Evolutionary conservation across 2,113 vertebrate genomes (phyloP).

Genomic region (Cyrtonyx montezumae): DNA sequence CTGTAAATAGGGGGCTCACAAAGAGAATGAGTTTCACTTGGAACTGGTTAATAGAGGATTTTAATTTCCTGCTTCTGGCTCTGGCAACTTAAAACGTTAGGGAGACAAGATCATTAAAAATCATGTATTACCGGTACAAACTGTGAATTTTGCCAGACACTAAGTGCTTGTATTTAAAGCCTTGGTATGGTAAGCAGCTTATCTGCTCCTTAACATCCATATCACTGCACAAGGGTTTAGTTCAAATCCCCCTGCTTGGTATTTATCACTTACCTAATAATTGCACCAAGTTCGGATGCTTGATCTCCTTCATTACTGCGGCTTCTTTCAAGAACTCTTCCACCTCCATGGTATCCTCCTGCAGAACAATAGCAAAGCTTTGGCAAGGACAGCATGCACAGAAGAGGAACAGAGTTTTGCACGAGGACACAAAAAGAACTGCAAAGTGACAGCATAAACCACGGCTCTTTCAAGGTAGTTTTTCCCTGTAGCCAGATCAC

Average conservation of each 20-base stretch:
- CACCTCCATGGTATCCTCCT: conserved; percentile 99
- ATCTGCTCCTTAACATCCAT: conserved; percentile 40
- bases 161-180: conserved; percentile 31
- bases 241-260: conserved; percentile 20
- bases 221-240: conserved; percentile 16
- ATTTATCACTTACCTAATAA: conserved; percentile 86
- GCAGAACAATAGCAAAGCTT: conserved; percentile 12
- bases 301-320: conserved; percentile 98
- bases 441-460: background rate
- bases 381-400: background rate
- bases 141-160: conserved; percentile 42
- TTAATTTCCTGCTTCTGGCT: conserved; percentile 40
- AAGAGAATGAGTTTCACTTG: background rate
- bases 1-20: background rate
- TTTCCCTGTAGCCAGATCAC: background rate
- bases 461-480: background rate
- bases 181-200: conserved; percentile 26
- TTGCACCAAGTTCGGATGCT: conserved; percentile 97
- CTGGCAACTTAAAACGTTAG: conserved; percentile 31
- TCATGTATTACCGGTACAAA: conserved; percentile 27
- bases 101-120: conserved; percentile 33
- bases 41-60: conserved; percentile 21
- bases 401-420: background rate
- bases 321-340: conserved; percentile 99
- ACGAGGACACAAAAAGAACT: background rate